Base-by-base conservation (phyloP, 2,888 invertebrate genomes). In the Caenorhabditis panamensis region DNA sequence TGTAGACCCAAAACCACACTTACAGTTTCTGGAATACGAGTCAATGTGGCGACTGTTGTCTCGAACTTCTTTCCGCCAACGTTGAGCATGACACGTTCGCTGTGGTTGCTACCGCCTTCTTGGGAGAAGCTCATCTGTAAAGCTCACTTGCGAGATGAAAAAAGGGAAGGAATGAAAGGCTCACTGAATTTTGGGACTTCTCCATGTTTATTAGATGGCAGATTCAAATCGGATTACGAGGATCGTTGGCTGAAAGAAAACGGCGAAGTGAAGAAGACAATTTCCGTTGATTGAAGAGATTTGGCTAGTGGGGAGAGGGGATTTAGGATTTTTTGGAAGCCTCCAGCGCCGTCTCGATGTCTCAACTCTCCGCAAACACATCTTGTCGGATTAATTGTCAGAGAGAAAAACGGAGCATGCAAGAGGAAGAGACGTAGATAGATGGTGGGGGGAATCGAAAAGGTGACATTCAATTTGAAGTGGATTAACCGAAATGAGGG, bases 11-110 rank as follows among this genome's bases (percentile, higher is more conserved):
- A 2, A 13, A 22, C n/a, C 16, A 20, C 18, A 41, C 49, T 18
- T 20, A 49, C 49, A n/a, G 88, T 82, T 31, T 85, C 83, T 2
- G 86, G 83, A 37, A 84, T 76, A 9, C 84, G 59, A 20, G 72
- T 81, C 13, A 89, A 64, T 41, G 88, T 89, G 24, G 79, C 69
- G 6, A 81, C 76, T 11, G 86, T 85, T 5, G 87, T 88, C 68
- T 88, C 88, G 72, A 89, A 87, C 24, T 84, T 62, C 24, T 78
- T 82, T 8, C 89, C 89, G n/a, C 88, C 89, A 26, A 88, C 86
- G 66, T 89, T 88, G 41, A 89, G 66, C 20, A 81, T 56, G 20
- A 87, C 83, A 28, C 85, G 56, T 76, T 84, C 84, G 31, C 69
- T 75, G 16, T 73, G 56, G 59, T 72, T 67, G 24, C 66, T 66